Percentiles rank a stretch among this genome's conserved stretches.
These are phyloP conservation scores for Psammodynastes pulverulentus DNA, from an alignment of 2,113 vertebrate species.

Conservation along the genomic window DNA sequence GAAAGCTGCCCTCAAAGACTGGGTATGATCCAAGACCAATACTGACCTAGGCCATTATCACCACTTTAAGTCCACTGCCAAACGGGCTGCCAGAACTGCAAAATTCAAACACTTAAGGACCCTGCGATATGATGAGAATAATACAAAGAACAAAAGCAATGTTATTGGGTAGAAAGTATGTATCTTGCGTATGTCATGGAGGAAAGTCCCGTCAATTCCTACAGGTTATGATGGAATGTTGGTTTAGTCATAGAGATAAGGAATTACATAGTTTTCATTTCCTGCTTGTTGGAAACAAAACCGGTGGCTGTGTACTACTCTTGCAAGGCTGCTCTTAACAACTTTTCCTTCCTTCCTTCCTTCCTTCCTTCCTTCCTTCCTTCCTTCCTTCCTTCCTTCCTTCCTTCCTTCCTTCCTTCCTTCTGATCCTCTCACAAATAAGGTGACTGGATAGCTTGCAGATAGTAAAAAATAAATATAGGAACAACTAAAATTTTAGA, in stretches of 20 bases:
- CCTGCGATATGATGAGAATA: background rate
- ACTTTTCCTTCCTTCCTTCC: too few relatives aligned
- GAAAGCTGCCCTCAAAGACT: too few relatives aligned
- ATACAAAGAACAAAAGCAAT: background rate
- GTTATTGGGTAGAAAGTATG: background rate
- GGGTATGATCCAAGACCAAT: too few relatives aligned
- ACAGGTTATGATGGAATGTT: background rate
- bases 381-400: too few relatives aligned
- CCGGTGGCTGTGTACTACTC: background rate
- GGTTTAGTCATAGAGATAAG: background rate
- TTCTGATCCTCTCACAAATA: background rate
- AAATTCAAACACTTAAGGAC: background rate
- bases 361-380: too few relatives aligned
- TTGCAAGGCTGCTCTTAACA: background rate
- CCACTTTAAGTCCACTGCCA: too few relatives aligned
- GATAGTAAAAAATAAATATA: background rate
- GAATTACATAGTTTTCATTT: background rate
- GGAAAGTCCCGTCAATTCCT: background rate
- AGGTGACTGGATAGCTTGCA: background rate
- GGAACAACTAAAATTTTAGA: background rate
- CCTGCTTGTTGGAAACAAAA: background rate
- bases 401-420: accelerated
- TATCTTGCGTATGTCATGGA: background rate
- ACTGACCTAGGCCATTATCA: too few relatives aligned
- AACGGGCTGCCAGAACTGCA: too few relatives aligned